phyloP scores from a whole-genome alignment of 2,888 invertebrate species.

The Congeria kusceri region DNA sequence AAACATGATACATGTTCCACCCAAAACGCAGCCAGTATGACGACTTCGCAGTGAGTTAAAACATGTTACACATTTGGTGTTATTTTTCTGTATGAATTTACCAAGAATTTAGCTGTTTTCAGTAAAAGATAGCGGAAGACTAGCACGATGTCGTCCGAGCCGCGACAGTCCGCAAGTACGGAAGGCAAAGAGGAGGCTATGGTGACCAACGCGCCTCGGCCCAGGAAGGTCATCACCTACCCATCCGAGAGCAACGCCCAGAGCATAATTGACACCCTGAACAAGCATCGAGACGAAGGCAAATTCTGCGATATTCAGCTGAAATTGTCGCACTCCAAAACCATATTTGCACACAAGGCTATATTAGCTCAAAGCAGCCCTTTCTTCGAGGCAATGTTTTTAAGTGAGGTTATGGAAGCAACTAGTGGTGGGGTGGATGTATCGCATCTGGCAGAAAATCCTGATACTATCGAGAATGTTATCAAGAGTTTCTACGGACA shows the following conservation, averaged over 20 bases:
- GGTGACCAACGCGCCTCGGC: not conserved
- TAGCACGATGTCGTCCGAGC: slow-evolving; percentile 1
- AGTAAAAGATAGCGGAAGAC: too few relatives aligned
- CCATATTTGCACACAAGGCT: slow-evolving; percentile 42
- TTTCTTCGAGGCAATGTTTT: slow-evolving; percentile 47
- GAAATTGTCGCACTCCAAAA: slow-evolving; percentile 10
- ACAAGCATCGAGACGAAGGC: slow-evolving; percentile 15
- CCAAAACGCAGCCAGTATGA: too few relatives aligned
- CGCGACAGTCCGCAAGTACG: not conserved
- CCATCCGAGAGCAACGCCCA: slow-evolving; percentile 18
- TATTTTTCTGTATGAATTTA: too few relatives aligned
- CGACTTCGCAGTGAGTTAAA: too few relatives aligned
- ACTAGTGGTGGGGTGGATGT: slow-evolving; percentile 39
- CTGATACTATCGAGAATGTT: slow-evolving; percentile 38
- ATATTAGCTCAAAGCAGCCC: slow-evolving; percentile 31
- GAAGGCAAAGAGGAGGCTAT: not conserved
- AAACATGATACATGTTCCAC: too few relatives aligned
- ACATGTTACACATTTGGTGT: too few relatives aligned
- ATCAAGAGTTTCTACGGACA: slow-evolving; percentile 45
- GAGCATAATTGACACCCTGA: slow-evolving; percentile 16
- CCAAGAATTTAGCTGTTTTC: too few relatives aligned
- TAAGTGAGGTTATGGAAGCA: slow-evolving; percentile 37
- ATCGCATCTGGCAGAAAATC: slow-evolving; percentile 28
- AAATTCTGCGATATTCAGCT: slow-evolving; percentile 45
- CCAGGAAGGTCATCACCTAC: slow-evolving; percentile 16